Base-by-base conservation (phyloP, 2,113 vertebrate species). In the Hiodon tergisus region DNA sequence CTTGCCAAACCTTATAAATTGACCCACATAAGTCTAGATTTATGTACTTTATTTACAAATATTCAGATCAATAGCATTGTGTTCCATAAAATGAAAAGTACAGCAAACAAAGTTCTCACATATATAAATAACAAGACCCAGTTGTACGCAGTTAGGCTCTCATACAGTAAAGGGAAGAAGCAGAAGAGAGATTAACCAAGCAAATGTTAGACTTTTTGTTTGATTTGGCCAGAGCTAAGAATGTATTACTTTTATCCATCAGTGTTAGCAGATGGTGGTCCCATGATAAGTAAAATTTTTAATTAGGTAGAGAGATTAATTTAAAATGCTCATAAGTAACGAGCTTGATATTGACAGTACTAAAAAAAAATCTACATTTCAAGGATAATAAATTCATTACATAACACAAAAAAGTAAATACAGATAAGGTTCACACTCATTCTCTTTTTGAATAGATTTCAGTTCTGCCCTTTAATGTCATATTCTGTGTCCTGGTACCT, bases 21-120 rank as follows among this genome's bases (percentile, higher is more conserved):
- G 53, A 72, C 57, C 72, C 60, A 78, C 71, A 78, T 55, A 17
- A 78, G 86, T 88, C 88, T 93, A 92, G 93, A 92, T 91, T 92
- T 94, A 93, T 90, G 90, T 93, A 92, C 92, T 94, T 94, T 94
- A 94, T 94, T 94, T 94, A 94, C 93, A 94, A 94, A 75, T 75
- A 94, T 93, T 93, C 89, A 91, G 93, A 93, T 93, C 92, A 94
- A 93, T 89, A 93, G 92, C 91, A 93, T 92, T 86, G 88, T 82
- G 89, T 93, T 93, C 92, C 92, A 94, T 90, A 86, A 88, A 93
- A 90, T 87, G 86, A 90, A 85, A 89, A 89, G 87, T 90, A 93
- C 91, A 94, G 91, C 90, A 93, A 90, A 89, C 84, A 88, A 84
- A 85, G 85, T 89, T 85, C 85, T 89, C 90, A 91, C 90, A 90